Conservation (phyloP, 2,113 vertebrate species). For the Trinectes maculatus region DNA sequence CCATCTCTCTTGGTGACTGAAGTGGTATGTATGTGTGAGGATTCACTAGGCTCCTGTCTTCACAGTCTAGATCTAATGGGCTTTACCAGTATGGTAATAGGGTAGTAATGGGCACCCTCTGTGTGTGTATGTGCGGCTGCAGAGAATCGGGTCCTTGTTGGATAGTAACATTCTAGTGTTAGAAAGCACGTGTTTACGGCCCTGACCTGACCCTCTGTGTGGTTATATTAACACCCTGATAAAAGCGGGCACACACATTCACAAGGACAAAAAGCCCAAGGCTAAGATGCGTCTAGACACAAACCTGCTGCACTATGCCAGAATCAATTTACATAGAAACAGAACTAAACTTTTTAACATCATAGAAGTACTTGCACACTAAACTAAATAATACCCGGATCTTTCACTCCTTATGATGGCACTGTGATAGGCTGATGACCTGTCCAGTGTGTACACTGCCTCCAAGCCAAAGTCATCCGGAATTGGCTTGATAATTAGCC, state of each 20-base stretch:
- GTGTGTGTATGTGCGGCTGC: slow-evolving; percentile 18
- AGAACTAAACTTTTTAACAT: background rate
- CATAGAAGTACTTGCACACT: no score
- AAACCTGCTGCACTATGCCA: background rate
- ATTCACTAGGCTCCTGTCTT: slow-evolving; percentile 54
- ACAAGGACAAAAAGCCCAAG: background rate
- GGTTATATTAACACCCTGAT: slow-evolving; percentile 12
- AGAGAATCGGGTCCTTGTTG: slow-evolving; percentile 17
- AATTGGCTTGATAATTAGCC: no score
- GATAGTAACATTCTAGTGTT: slow-evolving; percentile 37
- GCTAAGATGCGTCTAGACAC: background rate
- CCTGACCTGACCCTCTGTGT: slow-evolving; percentile 17
- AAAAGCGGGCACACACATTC: slow-evolving; percentile 3
- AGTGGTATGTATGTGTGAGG: slow-evolving; percentile 59
- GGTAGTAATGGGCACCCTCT: slow-evolving; percentile 43
- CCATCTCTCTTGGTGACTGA: slow-evolving; percentile 41
- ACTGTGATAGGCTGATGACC: no score
- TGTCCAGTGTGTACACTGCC: no score
- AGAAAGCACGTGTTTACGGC: slow-evolving; percentile 44
- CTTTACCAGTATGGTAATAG: slow-evolving; percentile 72
- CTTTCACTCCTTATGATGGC: no score
- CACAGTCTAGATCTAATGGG: slow-evolving; percentile 78
- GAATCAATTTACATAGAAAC: background rate
- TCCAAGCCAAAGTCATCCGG: no score
- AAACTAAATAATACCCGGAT: no score